Base-by-base conservation (phyloP, 2,797 vertebrate species). In the Typhlichthys subterraneus region DNA sequence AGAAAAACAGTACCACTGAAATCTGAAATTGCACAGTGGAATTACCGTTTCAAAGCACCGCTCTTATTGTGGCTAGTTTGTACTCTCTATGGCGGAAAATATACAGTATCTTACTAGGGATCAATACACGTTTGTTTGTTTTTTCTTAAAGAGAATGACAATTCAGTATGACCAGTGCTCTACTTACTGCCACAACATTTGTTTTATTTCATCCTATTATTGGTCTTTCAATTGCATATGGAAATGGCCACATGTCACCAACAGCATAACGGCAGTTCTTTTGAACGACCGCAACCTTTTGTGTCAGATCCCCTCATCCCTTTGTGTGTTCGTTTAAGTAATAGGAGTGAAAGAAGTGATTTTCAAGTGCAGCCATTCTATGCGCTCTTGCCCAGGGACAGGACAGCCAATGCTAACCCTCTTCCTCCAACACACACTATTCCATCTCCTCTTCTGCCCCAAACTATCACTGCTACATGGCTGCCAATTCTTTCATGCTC, bases 301-400 rank as follows among this genome's bases (percentile, higher is more conserved):
- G 65, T 50, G 65, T 72, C 75, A 45, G 61, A 56, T 55, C 50
- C 53, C 69, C 79, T 78, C 68, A 74, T 78, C 72, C 73, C 19
- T 75, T 75, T 83, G 69, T 75, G 23, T 2, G 23, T 1, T 0
- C 10, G 61, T 70, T 69, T 10, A 19, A 67, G 63, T 58, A 81
- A 72, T 42, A 69, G 75, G 59, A 67, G 52, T 80, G 82, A 83
- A 81, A 87, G 80, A 85, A 80, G 73, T 72, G 72, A 62, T 73
- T 72, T 86, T 89, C 79, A 86, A 83, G 81, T 63, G 80, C 85
- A 78, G 89, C 85, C 83, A 68, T 69, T 62, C 82, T 48, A 59
- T 60, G 47, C 57, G 45, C 63, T 62, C 59, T 70, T 55, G 65
- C 54, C 31, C 5, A 13, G 55, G 11, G 54, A 45, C 91, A 90